A percentile compares a stretch with the other conserved stretches of the same genome.
phyloP scores from a whole-genome alignment of 2,113 vertebrate genomes.

The Solea senegalensis region DNA sequence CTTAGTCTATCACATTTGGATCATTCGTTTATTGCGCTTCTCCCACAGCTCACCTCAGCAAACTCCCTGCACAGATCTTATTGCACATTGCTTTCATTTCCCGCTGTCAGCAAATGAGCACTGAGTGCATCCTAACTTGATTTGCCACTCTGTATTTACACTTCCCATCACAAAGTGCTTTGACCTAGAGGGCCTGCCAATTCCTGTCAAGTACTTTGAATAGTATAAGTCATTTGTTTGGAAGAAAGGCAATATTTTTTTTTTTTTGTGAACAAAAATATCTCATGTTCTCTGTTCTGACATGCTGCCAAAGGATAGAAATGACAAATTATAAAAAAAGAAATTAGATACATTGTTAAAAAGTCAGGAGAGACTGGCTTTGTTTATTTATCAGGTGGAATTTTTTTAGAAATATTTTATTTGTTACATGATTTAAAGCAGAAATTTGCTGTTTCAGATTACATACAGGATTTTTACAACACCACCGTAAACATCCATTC shows the following conservation, averaged over 20 bases:
- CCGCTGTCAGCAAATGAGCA: conserved; percentile 58
- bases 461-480: no score
- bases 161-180: conserved; percentile 61
- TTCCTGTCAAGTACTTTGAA: conserved; percentile 32
- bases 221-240: conserved; percentile 29
- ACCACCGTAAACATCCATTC: no score
- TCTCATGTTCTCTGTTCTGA: no score
- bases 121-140: conserved; percentile 62
- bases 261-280: no score
- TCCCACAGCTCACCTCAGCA: conserved; percentile 54
- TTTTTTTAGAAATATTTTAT: no score
- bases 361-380: no score
- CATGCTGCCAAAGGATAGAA: no score
- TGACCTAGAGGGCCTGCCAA: conserved; percentile 28
- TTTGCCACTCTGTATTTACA: conserved; percentile 59
- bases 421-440: no score
- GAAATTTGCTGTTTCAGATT: no score
- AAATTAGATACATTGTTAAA: no score
- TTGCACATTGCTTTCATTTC: conserved; percentile 52
- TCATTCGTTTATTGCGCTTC: conserved; percentile 57
- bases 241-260: conserved; percentile 20
- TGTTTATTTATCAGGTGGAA: no score
- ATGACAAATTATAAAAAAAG: no score
- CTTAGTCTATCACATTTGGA: conserved; percentile 64
- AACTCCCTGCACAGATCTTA: conserved; percentile 34